Percentiles rank a stretch among this genome's conserved stretches.
Conservation (phyloP, 2,888 invertebrate species). For the Lasioglossum villosulum region DNA sequence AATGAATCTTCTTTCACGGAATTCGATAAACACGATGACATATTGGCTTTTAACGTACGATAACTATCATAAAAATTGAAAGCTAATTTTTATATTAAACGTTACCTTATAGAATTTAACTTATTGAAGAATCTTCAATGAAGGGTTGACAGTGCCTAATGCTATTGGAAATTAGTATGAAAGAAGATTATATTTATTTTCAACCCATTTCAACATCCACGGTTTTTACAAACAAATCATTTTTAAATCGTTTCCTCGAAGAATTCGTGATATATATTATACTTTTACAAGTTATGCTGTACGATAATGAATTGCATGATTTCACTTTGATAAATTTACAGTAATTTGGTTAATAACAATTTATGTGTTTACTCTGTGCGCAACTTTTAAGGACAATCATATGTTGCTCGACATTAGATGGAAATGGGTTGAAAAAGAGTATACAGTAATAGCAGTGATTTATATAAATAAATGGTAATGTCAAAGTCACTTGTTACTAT, state of each 20-base stretch:
- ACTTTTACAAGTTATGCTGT: constrained; percentile 8
- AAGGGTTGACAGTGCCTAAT: constrained; percentile 79
- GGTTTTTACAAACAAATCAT: constrained; percentile 15
- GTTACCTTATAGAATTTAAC: constrained; percentile 43
- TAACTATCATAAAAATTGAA: constrained; percentile 24
- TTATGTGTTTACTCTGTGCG: constrained; percentile 13
- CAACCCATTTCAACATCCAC: constrained; percentile 55
- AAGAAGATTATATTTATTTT: constrained; percentile 65
- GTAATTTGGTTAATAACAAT: neutral
- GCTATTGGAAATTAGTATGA: constrained; percentile 64
- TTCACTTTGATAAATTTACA: neutral
- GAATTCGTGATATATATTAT: neutral
- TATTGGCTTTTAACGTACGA: constrained; percentile 37
- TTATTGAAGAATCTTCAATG: constrained; percentile 66
- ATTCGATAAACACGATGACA: constrained; percentile 29
- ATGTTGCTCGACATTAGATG: constrained; percentile 20
- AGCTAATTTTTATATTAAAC: constrained; percentile 39
- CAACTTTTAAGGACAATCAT: constrained; percentile 17
- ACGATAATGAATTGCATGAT: neutral
- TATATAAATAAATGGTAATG: constrained; percentile 47
- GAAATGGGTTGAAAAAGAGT: constrained; percentile 59
- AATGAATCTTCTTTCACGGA: constrained; percentile 70
- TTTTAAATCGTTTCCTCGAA: neutral
- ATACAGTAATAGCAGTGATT: constrained; percentile 48
- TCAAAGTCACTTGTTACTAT: constrained; percentile 54